Conservation (phyloP, 2,888 invertebrate genomes). For the Eudemis profundana region DNA sequence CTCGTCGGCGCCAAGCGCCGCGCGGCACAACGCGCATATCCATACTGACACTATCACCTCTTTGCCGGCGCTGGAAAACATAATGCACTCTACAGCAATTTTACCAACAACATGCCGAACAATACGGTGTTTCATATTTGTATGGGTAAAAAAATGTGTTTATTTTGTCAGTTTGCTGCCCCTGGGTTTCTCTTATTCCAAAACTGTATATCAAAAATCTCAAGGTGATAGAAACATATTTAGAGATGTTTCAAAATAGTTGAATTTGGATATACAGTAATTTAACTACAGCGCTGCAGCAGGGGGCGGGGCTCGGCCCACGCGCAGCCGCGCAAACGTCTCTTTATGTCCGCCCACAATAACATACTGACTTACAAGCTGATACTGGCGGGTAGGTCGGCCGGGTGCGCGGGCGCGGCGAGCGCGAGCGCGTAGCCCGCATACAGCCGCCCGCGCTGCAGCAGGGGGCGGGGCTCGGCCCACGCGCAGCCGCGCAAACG, state of each 20-base stretch:
- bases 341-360: conserved; percentile 58
- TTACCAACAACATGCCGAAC: no score
- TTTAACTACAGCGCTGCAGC: no score
- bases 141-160: no score
- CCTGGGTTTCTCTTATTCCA: no score
- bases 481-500: conserved; percentile 57
- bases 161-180: no score
- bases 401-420: conserved; percentile 34
- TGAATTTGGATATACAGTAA: no score
- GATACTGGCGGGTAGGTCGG: conserved; percentile 51
- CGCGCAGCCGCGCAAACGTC: conserved; percentile 53
- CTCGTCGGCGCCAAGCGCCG: conserved; percentile 44
- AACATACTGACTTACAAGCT: conserved; percentile 65
- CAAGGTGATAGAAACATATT: no score
- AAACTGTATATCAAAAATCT: no score
- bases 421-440: conserved; percentile 58
- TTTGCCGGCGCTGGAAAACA: conserved; percentile 58
- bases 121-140: no score
- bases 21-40: conserved; percentile 66
- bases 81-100: no score
- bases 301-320: conserved; percentile 55
- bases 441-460: conserved; percentile 54
- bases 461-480: conserved; percentile 51
- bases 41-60: conserved; percentile 68
- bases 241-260: no score